Evolutionary conservation across 35 echinoderm and acorn worm species (phyloP).

Genomic region (Heliocidaris tuberculata): DNA sequence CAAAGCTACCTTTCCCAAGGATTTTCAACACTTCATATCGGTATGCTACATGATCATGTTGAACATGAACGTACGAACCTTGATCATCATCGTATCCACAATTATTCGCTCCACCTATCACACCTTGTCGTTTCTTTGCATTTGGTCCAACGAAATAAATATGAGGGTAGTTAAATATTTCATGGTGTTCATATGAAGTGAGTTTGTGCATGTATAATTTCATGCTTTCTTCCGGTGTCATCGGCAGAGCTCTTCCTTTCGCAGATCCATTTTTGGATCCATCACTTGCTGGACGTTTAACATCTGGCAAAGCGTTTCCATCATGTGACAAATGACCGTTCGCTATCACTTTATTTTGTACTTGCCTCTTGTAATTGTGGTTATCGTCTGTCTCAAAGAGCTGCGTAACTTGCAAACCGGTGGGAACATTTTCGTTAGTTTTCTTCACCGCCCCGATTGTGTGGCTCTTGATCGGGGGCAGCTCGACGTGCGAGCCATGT

Average conservation of each 20-base stretch:
- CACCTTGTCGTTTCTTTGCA: slow-evolving; percentile 97
- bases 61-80: slow-evolving; percentile 97
- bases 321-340: slow-evolving; percentile 67
- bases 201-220: slow-evolving; percentile 99
- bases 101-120: slow-evolving; percentile 94
- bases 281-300: slow-evolving; percentile 74
- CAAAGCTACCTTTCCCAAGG: slow-evolving; percentile 98
- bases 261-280: slow-evolving; percentile 90
- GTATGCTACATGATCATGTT: slow-evolving; percentile 96
- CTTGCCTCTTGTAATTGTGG: slow-evolving; percentile 86
- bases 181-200: slow-evolving; percentile 97
- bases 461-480: slow-evolving; percentile 96
- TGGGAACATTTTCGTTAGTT: slow-evolving; percentile 81
- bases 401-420: slow-evolving; percentile 93
- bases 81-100: slow-evolving; percentile 99
- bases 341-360: slow-evolving; percentile 50
- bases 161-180: slow-evolving; percentile 91
- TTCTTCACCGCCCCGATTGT: slow-evolving; percentile 79
- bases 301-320: slow-evolving; percentile 68
- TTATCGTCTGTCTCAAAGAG: slow-evolving; percentile 97
- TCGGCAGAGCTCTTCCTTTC: slow-evolving; percentile 72
- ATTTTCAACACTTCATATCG: slow-evolving; percentile 99
- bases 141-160: slow-evolving; percentile 98
- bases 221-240: slow-evolving; percentile 97
- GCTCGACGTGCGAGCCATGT: slow-evolving; percentile 91